phyloP scores from a whole-genome alignment of 2,113 vertebrate genomes.

The Neofelis nebulosa region DNA sequence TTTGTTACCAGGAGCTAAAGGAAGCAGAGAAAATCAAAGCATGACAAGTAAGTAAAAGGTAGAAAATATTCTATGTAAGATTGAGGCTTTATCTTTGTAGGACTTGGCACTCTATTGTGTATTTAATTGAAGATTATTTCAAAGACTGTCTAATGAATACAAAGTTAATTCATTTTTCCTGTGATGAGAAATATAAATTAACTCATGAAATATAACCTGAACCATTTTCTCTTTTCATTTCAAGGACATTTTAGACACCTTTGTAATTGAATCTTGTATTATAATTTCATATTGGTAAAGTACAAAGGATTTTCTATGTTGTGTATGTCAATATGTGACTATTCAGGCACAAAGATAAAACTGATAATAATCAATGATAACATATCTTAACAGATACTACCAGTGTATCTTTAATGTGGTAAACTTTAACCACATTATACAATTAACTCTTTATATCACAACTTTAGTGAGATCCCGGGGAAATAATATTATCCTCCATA shows the following conservation, averaged over 20 bases:
- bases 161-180: conserved; percentile 76
- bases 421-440: conserved; percentile 32
- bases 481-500: conserved; percentile 27
- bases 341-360: conserved; percentile 73
- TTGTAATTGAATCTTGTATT: conserved; percentile 74
- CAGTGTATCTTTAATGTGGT: conserved; percentile 9
- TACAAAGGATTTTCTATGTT: conserved; percentile 74
- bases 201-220: conserved; percentile 67
- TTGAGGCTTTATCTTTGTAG: conserved; percentile 71
- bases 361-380: conserved; percentile 67
- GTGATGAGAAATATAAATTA: conserved; percentile 66
- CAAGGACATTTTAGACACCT: conserved; percentile 80
- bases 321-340: conserved; percentile 75
- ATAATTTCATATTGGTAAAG: conserved; percentile 77
- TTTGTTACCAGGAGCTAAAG: conserved; percentile 46
- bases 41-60: conserved; percentile 50
- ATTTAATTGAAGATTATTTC: conserved; percentile 82
- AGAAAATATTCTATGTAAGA: conserved; percentile 55
- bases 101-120: conserved; percentile 66
- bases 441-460: conserved; percentile 28
- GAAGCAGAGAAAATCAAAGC: conserved; percentile 35
- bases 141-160: conserved; percentile 72
- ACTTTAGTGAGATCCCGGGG: background rate
- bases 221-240: conserved; percentile 72
- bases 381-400: conserved; percentile 61